Conservation (phyloP, 1,140 invertebrate genomes). For the Trigoniulus corallinus region DNA sequence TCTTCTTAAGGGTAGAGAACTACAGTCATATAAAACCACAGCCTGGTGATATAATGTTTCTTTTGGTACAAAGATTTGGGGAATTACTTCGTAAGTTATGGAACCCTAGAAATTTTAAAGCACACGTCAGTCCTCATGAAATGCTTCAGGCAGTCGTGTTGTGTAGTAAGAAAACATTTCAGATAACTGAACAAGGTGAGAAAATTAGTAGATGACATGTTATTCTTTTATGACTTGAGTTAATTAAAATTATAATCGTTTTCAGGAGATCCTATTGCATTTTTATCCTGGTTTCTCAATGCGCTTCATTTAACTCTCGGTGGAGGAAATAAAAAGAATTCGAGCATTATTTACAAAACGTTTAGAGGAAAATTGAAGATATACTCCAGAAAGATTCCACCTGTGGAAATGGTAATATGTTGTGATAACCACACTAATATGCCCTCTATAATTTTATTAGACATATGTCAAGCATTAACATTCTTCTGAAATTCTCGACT, state of each 20-base stretch:
- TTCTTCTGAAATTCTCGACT: no score
- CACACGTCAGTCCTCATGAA: constrained; percentile 98
- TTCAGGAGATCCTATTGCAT: constrained; percentile 87
- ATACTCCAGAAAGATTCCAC: constrained; percentile 83
- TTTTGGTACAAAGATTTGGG: constrained; percentile 92
- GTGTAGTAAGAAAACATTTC: constrained; percentile 95
- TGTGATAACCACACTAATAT: no score
- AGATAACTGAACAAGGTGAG: constrained; percentile 91
- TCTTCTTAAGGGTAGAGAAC: constrained; percentile 85
- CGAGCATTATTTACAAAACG: constrained; percentile 85
- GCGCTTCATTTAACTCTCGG: constrained; percentile 32
- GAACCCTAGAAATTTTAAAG: constrained; percentile 98
- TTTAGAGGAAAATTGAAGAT: constrained; percentile 92
- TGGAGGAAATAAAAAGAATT: constrained; percentile 44
- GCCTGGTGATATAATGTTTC: constrained; percentile 75
- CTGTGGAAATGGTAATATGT: constrained; percentile 51
- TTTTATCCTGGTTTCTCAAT: constrained; percentile 47
- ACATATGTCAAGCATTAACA: no score
- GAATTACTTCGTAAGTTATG: constrained; percentile 95
- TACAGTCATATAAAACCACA: constrained; percentile 76
- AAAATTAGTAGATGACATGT: background rate
- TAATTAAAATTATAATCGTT: background rate
- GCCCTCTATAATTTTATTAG: no score
- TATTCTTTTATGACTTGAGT: no score
- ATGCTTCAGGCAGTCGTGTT: constrained; percentile 98